Conservation (phyloP, 2,113 vertebrate species). For the Seriola aureovittata region DNA sequence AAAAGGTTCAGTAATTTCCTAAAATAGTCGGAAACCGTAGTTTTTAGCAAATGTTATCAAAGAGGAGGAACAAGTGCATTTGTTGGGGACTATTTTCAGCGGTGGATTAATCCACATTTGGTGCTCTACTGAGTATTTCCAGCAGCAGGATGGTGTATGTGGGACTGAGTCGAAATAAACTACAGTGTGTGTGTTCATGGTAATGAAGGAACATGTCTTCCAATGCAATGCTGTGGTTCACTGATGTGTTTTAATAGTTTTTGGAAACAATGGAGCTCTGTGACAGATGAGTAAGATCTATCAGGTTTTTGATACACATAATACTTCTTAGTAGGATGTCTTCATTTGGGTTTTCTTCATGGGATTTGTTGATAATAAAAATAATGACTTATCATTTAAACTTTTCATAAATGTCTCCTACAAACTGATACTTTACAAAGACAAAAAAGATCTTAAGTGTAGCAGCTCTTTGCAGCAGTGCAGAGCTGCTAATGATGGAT, state of each 20-base stretch:
- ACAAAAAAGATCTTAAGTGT: not conserved
- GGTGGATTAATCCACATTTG: not conserved
- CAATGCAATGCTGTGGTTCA: not conserved
- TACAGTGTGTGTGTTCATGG: not conserved
- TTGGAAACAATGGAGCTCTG: not conserved
- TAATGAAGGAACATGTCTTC: slow-evolving; percentile 2
- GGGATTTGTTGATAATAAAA: not conserved
- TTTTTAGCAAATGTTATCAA: not conserved
- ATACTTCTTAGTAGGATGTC: not conserved
- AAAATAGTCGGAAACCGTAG: not conserved
- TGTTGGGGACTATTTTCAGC: not conserved
- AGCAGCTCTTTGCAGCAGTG: not conserved
- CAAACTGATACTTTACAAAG: not conserved
- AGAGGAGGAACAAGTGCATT: not conserved
- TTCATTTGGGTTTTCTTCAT: not conserved
- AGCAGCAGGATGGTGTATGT: not conserved
- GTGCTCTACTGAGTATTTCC: not conserved
- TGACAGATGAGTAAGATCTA: not conserved
- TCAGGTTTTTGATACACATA: not conserved
- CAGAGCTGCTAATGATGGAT: slow-evolving; percentile 30
- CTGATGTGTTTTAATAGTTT: not conserved
- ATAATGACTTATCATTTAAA: not conserved
- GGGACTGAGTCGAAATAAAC: not conserved
- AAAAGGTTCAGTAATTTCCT: not conserved
- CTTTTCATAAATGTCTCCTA: not conserved